Conservation (phyloP, 2,888 invertebrate species). For the Sialis lutaria region DNA sequence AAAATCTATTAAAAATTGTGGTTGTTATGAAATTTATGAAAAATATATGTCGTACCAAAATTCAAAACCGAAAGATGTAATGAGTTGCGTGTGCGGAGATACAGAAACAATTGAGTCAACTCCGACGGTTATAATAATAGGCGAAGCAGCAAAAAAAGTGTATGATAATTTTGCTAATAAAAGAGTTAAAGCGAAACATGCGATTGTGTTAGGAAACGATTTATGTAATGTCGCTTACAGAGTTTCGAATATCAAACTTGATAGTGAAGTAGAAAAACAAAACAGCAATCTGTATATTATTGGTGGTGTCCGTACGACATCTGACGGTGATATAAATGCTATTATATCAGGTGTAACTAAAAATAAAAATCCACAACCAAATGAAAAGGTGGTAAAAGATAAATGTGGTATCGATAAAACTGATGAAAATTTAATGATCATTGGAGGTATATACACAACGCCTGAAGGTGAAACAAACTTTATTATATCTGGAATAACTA, state of each 20-base stretch:
- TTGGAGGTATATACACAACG: neutral
- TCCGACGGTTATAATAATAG: conserved; percentile 4
- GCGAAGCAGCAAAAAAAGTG: neutral
- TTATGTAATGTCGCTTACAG: neutral
- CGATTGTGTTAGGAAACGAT: too few relatives aligned
- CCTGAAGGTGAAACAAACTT: neutral
- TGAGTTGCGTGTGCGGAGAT: conserved; percentile 1
- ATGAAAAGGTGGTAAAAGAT: neutral
- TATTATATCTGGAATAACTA: neutral
- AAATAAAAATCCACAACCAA: neutral
- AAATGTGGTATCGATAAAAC: neutral
- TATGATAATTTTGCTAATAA: too few relatives aligned
- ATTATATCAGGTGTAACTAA: conserved; percentile 6
- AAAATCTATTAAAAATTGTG: too few relatives aligned
- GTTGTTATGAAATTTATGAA: too few relatives aligned
- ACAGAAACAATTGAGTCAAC: neutral
- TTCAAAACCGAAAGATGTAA: neutral
- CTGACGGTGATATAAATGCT: conserved; percentile 3
- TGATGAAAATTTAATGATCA: neutral
- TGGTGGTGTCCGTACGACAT: conserved; percentile 4
- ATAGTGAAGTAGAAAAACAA: neutral
- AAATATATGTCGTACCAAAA: too few relatives aligned
- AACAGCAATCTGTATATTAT: conserved; percentile 1
- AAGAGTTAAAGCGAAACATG: too few relatives aligned
- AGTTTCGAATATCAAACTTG: neutral